Evolutionary conservation across 2,888 invertebrate genomes (phyloP).

Genomic region (Lymantria monacha): DNA sequence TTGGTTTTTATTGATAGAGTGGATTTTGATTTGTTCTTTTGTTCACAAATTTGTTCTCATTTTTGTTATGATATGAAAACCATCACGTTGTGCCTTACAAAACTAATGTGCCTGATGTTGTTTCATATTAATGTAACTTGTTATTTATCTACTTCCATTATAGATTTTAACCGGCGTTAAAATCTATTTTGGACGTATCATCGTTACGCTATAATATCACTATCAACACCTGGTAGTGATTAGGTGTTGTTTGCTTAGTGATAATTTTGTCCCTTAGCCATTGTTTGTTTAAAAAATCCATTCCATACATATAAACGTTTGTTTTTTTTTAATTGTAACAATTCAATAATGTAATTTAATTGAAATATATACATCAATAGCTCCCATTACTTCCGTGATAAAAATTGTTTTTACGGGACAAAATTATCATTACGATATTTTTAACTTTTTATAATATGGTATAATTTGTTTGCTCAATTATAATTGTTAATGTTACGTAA

Average conservation of each 20-base stretch:
- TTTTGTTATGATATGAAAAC: slow-evolving; percentile 26
- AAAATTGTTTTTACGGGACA: slow-evolving; percentile 44
- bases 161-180: slow-evolving; percentile 42
- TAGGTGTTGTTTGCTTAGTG: slow-evolving; percentile 35
- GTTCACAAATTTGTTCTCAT: not conserved
- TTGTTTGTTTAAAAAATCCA: slow-evolving; percentile 15
- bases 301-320: slow-evolving; percentile 15
- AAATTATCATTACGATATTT: slow-evolving; percentile 61
- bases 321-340: no score
- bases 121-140: slow-evolving; percentile 38
- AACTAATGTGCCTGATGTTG: slow-evolving; percentile 59
- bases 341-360: slow-evolving; percentile 30
- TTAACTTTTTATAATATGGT: slow-evolving; percentile 32
- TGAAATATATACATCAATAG: slow-evolving; percentile 26
- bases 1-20: not conserved
- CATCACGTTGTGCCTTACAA: slow-evolving; percentile 70
- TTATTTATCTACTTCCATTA: slow-evolving; percentile 44
- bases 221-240: not conserved
- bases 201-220: not conserved
- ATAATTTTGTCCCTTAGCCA: slow-evolving; percentile 46
- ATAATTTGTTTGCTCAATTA: slow-evolving; percentile 36
- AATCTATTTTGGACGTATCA: slow-evolving; percentile 47
- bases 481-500: slow-evolving; percentile 60
- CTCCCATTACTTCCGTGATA: slow-evolving; percentile 18
- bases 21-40: slow-evolving; percentile 3